Conservation (phyloP, 2,113 vertebrate species). For the Sapayoa aenigma region DNA sequence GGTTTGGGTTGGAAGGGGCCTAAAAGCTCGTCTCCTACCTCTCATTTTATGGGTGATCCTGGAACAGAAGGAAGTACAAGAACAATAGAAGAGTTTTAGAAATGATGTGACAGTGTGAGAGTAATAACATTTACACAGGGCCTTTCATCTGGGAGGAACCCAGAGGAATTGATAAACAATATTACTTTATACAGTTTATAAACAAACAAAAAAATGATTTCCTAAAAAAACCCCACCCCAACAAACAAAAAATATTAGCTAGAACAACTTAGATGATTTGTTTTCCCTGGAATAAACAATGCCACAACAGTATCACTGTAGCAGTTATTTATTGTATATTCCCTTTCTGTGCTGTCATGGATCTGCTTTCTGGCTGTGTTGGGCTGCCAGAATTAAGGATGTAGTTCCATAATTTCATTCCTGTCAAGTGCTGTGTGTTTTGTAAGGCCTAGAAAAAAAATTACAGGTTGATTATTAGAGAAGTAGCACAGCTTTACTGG, state of each 20-base stretch:
- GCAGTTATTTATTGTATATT: not conserved
- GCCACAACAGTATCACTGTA: not conserved
- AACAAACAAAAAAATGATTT: slow-evolving; percentile 54
- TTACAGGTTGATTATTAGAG: not conserved
- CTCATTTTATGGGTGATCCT: not conserved
- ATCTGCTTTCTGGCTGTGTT: not conserved
- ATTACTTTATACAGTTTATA: slow-evolving; percentile 57
- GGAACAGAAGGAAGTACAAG: slow-evolving; percentile 49
- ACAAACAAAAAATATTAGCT: slow-evolving; percentile 27
- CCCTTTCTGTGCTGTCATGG: not conserved
- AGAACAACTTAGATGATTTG: slow-evolving; percentile 44
- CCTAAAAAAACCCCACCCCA: not conserved
- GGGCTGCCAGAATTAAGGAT: not conserved
- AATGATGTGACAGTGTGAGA: slow-evolving; percentile 37
- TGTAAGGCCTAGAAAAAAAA: not conserved
- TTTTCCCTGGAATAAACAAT: slow-evolving; percentile 61
- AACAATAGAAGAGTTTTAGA: slow-evolving; percentile 57
- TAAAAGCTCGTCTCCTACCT: not conserved
- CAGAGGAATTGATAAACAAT: slow-evolving; percentile 62
- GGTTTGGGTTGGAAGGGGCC: not conserved
- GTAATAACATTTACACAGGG: slow-evolving; percentile 42
- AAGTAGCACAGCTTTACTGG: not conserved
- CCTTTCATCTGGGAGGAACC: slow-evolving; percentile 60
- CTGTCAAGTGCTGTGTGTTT: not conserved
- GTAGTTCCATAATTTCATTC: not conserved